These are phyloP conservation scores for Eupelmus urozonus DNA, from an alignment of 2,888 invertebrate genomes.

Conservation along the genomic window DNA sequence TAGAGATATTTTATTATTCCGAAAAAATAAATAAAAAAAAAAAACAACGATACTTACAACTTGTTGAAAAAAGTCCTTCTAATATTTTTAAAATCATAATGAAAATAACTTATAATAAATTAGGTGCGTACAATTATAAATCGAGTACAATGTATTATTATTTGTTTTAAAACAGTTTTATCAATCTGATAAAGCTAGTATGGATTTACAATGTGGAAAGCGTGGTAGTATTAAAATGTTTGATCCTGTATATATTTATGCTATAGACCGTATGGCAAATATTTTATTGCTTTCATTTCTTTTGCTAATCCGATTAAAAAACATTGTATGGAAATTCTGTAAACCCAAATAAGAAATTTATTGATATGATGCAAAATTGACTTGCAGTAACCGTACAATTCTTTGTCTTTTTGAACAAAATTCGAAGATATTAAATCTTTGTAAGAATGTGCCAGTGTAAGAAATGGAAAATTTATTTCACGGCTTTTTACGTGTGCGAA, in stretches of 20 bases:
- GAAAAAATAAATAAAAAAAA: neutral
- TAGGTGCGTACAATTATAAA: slow-evolving; percentile 35
- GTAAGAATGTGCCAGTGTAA: slow-evolving; percentile 45
- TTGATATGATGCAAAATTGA: slow-evolving; percentile 18
- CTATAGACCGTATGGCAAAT: slow-evolving; percentile 36
- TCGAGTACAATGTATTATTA: slow-evolving; percentile 32
- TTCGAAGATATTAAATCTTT: slow-evolving; percentile 37
- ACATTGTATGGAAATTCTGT: slow-evolving; percentile 45
- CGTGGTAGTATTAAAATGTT: slow-evolving; percentile 41
- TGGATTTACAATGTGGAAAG: slow-evolving; percentile 40
- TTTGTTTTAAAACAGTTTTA: slow-evolving; percentile 41
- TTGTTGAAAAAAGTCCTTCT: slow-evolving; percentile 9
- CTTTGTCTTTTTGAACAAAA: slow-evolving; percentile 35
- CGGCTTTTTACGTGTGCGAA: neutral
- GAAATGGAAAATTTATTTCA: slow-evolving; percentile 53
- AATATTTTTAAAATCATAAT: slow-evolving; percentile 6
- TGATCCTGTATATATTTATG: slow-evolving; percentile 49
- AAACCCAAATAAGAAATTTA: slow-evolving; percentile 24
- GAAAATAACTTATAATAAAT: slow-evolving; percentile 7
- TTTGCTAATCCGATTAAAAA: slow-evolving; percentile 28
- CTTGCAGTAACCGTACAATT: slow-evolving; percentile 40
- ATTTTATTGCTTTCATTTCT: slow-evolving; percentile 31
- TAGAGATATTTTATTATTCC: slow-evolving; percentile 18
- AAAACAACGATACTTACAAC: slow-evolving; percentile 13
- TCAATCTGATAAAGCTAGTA: slow-evolving; percentile 18